These are phyloP conservation scores for Motacilla tschutschensis DNA, from an alignment of 2,113 vertebrate genomes.

Conservation along the genomic window DNA sequence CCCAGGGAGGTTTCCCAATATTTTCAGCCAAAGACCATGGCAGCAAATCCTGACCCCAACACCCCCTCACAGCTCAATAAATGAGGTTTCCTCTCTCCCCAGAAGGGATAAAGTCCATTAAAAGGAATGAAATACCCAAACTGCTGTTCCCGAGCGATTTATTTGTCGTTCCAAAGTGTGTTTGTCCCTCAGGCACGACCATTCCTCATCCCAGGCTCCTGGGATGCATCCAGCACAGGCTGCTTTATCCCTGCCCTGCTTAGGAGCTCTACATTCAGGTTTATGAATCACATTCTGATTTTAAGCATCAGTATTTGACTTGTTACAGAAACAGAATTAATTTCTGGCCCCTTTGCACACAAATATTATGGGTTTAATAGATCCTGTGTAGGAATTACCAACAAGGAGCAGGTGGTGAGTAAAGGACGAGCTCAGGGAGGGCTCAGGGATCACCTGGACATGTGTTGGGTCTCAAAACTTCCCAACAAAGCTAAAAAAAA, in stretches of 20 bases:
- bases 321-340: not conserved
- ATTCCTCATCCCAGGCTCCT: not conserved
- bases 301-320: not conserved
- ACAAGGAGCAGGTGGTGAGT: not conserved
- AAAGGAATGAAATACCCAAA: not conserved
- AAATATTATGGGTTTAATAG: not conserved
- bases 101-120: constrained; percentile 8
- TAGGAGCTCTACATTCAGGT: not conserved
- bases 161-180: not conserved
- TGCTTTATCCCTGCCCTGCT: not conserved
- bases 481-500: not conserved
- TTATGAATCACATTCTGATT: not conserved
- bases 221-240: not conserved
- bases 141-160: not conserved
- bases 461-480: rapidly evolving
- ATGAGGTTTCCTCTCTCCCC: not conserved
- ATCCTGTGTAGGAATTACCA: not conserved
- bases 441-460: not conserved
- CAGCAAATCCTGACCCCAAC: not conserved
- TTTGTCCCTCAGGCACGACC: rapidly evolving
- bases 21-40: rapidly evolving
- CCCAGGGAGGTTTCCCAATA: not conserved
- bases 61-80: not conserved
- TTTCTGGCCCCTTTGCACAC: not conserved
- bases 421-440: not conserved